phyloP scores from a whole-genome alignment of 53 echinoderm and acorn worm species.

The Actinopyga echinites region DNA sequence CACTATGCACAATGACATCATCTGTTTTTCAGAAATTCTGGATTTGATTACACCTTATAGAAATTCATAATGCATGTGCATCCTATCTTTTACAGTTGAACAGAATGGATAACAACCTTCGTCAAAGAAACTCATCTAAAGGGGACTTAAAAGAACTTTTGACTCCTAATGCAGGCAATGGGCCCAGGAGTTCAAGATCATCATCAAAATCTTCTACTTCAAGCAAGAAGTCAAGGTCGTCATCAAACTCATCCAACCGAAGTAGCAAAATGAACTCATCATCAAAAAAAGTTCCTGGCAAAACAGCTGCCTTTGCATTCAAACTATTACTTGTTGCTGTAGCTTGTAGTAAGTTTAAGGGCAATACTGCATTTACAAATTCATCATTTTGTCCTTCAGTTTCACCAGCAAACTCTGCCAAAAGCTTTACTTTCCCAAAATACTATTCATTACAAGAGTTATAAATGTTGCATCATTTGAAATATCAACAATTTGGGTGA shows the following conservation, averaged over 20 bases:
- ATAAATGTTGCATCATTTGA: no score
- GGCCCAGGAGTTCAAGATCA: background rate
- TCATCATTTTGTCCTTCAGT: no score
- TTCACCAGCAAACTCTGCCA: no score
- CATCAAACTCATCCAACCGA: background rate
- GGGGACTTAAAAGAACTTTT: background rate
- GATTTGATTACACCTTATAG: no score
- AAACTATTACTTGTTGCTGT: background rate
- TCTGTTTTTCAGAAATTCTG: no score
- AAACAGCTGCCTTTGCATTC: background rate
- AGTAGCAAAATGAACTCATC: constrained; percentile 8
- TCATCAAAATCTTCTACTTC: constrained; percentile 2
- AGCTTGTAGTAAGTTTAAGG: background rate
- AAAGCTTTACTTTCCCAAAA: no score
- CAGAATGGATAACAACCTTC: constrained; percentile 9
- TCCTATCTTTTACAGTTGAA: background rate
- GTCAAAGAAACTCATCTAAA: constrained; percentile 17
- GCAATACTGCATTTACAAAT: no score
- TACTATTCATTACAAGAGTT: no score
- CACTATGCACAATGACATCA: no score
- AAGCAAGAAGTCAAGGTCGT: background rate
- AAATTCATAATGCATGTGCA: no score
- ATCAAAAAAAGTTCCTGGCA: background rate
- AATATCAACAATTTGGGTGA: no score
- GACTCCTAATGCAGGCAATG: background rate